Percentiles rank a stretch among this genome's conserved stretches.
These are phyloP conservation scores for Acanthacorydalis orientalis DNA, from an alignment of 2,888 invertebrate genomes.

Conservation along the genomic window DNA sequence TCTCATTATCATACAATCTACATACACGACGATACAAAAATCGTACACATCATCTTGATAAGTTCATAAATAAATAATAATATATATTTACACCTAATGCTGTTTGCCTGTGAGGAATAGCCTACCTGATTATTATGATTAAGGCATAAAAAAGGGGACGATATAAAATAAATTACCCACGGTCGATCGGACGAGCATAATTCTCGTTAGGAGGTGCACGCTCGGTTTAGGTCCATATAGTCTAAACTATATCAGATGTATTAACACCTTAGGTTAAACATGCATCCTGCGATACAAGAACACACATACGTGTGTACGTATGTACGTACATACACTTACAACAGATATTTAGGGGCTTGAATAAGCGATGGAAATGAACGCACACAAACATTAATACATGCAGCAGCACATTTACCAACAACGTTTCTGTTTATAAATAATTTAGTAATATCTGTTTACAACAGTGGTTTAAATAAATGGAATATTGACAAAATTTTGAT, in stretches of 20 bases:
- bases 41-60: background rate
- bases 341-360: too few relatives aligned
- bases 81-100: slow-evolving; percentile 6
- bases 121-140: slow-evolving; percentile 1
- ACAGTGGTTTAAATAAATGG: too few relatives aligned
- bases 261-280: slow-evolving; percentile 2
- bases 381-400: too few relatives aligned
- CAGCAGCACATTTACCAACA: background rate
- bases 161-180: slow-evolving; percentile 1
- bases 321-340: background rate
- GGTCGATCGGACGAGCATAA: background rate
- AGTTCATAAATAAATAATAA: slow-evolving; percentile 6
- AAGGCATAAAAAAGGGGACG: slow-evolving; percentile 1
- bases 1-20: background rate
- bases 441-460: too few relatives aligned
- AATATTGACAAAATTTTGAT: too few relatives aligned
- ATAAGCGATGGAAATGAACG: too few relatives aligned
- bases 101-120: background rate
- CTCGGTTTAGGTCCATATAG: background rate
- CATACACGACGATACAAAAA: background rate
- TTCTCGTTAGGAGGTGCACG: background rate
- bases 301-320: background rate
- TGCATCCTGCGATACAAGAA: background rate
- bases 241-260: slow-evolving; percentile 2
- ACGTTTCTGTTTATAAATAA: background rate